phyloP scores from a whole-genome alignment of 2,113 vertebrate genomes.

The Todiramphus saurophagus region DNA sequence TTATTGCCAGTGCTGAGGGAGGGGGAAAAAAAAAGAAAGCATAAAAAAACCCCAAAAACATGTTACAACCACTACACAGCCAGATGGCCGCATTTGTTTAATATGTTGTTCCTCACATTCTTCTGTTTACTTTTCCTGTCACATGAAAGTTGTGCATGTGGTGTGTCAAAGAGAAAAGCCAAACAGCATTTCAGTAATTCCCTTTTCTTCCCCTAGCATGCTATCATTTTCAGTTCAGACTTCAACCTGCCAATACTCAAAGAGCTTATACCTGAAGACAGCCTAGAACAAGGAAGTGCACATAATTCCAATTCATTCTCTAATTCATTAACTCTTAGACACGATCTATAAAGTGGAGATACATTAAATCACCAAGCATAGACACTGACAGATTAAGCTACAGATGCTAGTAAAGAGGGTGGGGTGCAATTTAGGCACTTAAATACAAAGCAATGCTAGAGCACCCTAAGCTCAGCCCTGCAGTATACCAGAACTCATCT shows the following conservation, averaged over 20 bases:
- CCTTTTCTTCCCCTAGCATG: not conserved
- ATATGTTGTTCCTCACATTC: constrained; percentile 69
- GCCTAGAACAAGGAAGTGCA: too few relatives aligned
- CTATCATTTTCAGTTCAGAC: not conserved
- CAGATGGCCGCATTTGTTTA: constrained; percentile 66
- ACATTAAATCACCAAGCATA: not conserved
- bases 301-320: too few relatives aligned
- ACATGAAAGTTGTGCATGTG: constrained; percentile 56
- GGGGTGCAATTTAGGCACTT: not conserved
- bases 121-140: constrained; percentile 61
- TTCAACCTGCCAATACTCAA: not conserved
- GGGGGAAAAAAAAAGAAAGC: not conserved
- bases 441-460: not conserved
- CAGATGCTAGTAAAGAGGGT: not conserved
- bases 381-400: not conserved
- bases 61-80: constrained; percentile 52
- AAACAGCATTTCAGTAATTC: not conserved
- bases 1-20: not conserved
- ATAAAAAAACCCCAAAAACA: not conserved
- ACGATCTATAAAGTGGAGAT: not conserved
- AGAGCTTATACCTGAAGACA: not conserved
- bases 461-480: not conserved
- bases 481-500: not conserved
- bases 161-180: constrained; percentile 14
- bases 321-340: not conserved